Base-by-base conservation (phyloP, 2,888 invertebrate species). In the Dryadula phaetusa region DNA sequence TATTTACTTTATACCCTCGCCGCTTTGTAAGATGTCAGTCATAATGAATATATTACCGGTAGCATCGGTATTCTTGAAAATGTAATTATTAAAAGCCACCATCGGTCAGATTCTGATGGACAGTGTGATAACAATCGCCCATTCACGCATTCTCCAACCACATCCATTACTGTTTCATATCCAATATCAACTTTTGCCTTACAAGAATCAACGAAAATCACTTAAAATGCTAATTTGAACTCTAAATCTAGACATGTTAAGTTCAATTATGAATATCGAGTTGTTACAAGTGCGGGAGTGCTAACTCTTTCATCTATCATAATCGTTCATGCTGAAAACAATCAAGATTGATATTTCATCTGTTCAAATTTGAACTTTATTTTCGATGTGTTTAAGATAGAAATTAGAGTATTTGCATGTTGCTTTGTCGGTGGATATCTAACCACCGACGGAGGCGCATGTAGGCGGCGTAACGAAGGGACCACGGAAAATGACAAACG, bases 401-500 rank as follows among this genome's bases (percentile, higher is more conserved):
- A 67, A 44, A 80, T 80, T 84, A 10, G 76, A 44, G 66, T 76
- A 76, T 37, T 6, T 47, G 5, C 47, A 49, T 32, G 18, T 63
- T 72, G 79, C 78, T 85, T 85, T 84, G 87, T 88, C 89, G 87
- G 86, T 86, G 87, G 84, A 88, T 85, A 87, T 88, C 86, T 89
- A 91, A 86, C 87, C 87, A 85, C 80, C 87, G 88, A 87, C 86
- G 84, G 91, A 92, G 92, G 92, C 91, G 86, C 86, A 83, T 84
- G 86, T 84, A 83, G 84, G 86, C 84, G 84, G 78, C 90, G 92
- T 92, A 91, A 92, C 90, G 90, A 90, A 92, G 91, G 92, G 92
- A 90, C 92, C 83, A 85, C 87, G 93, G 93, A 91, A 91, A 92
- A 94, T 94, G 94, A 94, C 94, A 94, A 94, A 94, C 94, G 94